Evolutionary conservation across 2,113 vertebrate genomes (phyloP), one percentile per base, ranked within the genome.

Genomic region (Xenopus laevis): DNA sequence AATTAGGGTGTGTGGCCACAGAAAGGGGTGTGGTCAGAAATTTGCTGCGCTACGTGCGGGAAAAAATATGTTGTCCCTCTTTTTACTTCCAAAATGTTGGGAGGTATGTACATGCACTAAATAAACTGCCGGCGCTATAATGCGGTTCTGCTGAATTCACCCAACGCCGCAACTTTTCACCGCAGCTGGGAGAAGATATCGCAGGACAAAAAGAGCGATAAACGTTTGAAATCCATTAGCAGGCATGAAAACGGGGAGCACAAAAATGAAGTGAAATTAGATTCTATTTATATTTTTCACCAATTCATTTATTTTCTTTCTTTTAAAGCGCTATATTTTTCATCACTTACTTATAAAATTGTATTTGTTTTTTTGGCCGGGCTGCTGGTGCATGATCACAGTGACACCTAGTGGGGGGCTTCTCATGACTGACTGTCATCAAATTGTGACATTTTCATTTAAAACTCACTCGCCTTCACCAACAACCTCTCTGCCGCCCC

Each of bases 201-300:
- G 69, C 47, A 76, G 68, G 65, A 65, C 53, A 46, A 69, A 55
- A 55, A 13, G n/a, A 17, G 52, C 15, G 16, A 3, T 17, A 13
- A 55, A 4, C 17, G 52, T 13, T 17, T 55, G 17, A 55, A 76
- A 69, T 70, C 67, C 74, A 76, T 76, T 70, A 69, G 66, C 30
- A 63, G 68, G 68, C 21, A 65, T 61, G 73, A 68, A 68, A 47
- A 63, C 10, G 74, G 15, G 17, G 59, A 64, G 47, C 3, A 46
- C 66, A 63, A 44, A 74, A 74, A 68, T 68, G 33, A 76, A 76
- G 69, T 76, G 59, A 76, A 76, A 76, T 76, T 61, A 76, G 59
- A 47, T 40, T 76, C 66, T 70, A 70, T 76, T 76, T 75, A 75
- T 57, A 75, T 70, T 57, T 62, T 30, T 66, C 74, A 76, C 46